Conservation (phyloP, 2,113 vertebrate species). For the Sitta europaea region DNA sequence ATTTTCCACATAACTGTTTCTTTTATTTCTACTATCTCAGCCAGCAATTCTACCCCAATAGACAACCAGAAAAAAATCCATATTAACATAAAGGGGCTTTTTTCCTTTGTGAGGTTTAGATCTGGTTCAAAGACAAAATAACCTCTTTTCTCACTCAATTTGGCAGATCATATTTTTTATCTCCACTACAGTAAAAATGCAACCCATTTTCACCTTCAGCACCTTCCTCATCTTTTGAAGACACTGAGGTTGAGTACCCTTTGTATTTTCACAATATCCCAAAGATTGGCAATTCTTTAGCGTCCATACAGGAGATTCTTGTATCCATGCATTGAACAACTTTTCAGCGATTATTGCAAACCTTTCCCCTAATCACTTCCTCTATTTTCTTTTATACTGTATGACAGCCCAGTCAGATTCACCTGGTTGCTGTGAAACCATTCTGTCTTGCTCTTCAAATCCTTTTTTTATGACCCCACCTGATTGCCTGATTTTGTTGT, state of each 20-base stretch:
- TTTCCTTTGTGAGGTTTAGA: background rate
- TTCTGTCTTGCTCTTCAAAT: background rate
- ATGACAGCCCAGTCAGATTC: background rate
- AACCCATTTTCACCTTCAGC: background rate
- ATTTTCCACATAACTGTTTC: background rate
- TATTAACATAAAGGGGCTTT: background rate
- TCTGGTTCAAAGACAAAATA: background rate
- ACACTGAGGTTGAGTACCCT: background rate
- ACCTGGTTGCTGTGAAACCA: background rate
- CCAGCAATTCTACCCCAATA: background rate
- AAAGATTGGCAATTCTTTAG: background rate
- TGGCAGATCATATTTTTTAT: background rate
- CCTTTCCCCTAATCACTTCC: background rate
- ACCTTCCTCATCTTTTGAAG: background rate
- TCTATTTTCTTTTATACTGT: background rate
- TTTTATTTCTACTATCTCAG: background rate
- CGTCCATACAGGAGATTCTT: background rate
- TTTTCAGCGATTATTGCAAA: background rate
- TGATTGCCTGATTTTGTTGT: background rate
- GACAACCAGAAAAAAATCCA: background rate
- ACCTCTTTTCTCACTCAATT: background rate
- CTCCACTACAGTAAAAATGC: background rate
- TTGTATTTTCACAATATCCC: conserved; percentile 13
- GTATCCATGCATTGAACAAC: background rate
- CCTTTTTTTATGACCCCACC: background rate